A percentile compares a stretch with the other conserved stretches of the same genome.
phyloP scores from a whole-genome alignment of 2,113 vertebrate species.

The Serinus canaria region DNA sequence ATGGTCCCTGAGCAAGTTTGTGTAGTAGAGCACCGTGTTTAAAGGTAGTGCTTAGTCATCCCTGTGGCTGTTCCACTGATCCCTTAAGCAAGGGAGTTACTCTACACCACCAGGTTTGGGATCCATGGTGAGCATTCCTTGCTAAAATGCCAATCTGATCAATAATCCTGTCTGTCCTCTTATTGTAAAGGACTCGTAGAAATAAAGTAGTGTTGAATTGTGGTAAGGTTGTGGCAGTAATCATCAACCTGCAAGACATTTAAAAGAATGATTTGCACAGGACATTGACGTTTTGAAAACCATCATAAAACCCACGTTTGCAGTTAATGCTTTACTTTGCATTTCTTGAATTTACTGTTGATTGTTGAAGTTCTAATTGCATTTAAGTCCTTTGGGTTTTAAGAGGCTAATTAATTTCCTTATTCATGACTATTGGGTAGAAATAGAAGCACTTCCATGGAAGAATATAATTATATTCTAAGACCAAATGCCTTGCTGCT shows the following conservation, averaged over 20 bases:
- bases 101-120: background rate
- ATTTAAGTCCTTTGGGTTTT: background rate
- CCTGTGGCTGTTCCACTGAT: background rate
- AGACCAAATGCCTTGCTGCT: constrained; percentile 16
- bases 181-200: background rate
- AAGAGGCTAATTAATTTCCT: background rate
- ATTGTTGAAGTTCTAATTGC: background rate
- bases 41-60: constrained; percentile 22
- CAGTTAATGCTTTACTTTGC: background rate
- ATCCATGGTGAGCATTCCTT: background rate
- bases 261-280: background rate
- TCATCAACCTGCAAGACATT: background rate
- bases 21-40: background rate
- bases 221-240: background rate
- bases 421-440: background rate
- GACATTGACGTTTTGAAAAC: background rate
- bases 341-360: background rate
- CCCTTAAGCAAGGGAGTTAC: background rate
- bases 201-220: background rate
- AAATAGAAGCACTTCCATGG: background rate
- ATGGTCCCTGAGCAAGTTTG: background rate
- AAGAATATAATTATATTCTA: background rate
- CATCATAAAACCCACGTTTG: background rate
- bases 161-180: background rate
- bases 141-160: background rate